Evolutionary conservation across 1,140 invertebrate genomes (phyloP).

Genomic region (Pachypeltis micranthus): DNA sequence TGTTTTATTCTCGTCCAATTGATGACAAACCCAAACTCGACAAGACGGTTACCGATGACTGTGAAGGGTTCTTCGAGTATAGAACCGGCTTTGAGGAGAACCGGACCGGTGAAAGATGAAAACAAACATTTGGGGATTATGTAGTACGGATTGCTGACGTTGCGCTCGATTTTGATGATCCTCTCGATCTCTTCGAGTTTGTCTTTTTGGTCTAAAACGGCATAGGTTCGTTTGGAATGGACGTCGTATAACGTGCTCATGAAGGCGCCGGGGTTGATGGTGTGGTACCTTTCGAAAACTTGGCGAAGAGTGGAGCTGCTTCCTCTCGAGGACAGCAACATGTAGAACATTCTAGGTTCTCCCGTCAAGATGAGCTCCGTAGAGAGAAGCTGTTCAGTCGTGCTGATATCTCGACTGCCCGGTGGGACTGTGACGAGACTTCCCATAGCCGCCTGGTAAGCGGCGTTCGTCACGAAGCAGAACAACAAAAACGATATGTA

Average conservation of each 20-base stretch:
- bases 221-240: constrained; percentile 20
- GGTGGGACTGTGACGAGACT: constrained; percentile 29
- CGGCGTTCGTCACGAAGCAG: constrained; percentile 25
- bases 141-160: constrained; percentile 17
- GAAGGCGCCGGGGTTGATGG: constrained; percentile 25
- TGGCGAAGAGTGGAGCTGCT: constrained; percentile 21
- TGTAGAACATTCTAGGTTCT: constrained; percentile 27
- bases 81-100: constrained; percentile 26
- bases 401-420: constrained; percentile 24
- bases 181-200: constrained; percentile 22
- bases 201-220: constrained; percentile 25
- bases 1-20: constrained; percentile 20
- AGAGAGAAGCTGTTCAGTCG: constrained; percentile 21
- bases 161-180: constrained; percentile 8
- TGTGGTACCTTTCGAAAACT: constrained; percentile 25
- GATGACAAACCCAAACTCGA: constrained; percentile 25
- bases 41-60: constrained; percentile 18
- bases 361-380: constrained; percentile 25
- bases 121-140: constrained; percentile 24
- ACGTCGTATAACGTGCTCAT: constrained; percentile 21
- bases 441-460: constrained; percentile 28
- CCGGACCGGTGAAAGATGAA: constrained; percentile 23
- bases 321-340: constrained; percentile 26
- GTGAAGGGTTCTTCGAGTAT: constrained; percentile 23
- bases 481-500: constrained; percentile 26